Evolutionary conservation across 2,888 invertebrate genomes (phyloP), one percentile per base, ranked within the genome.

Genomic region (Sceliomorpha sp.): DNA sequence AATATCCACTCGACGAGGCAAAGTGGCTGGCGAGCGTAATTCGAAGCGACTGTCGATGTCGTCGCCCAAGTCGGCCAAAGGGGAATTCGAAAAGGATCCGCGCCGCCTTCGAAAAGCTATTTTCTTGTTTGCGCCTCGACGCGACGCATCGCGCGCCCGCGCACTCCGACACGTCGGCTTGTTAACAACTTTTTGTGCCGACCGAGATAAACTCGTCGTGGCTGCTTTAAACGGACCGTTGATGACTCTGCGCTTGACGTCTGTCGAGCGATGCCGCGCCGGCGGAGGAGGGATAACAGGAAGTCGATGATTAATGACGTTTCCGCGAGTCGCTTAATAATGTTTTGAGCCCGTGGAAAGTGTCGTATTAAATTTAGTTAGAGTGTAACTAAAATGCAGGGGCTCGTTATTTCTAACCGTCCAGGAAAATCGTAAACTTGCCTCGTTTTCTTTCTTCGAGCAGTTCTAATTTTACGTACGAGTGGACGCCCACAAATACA

Each of bases 201-300:
- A 20, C 34, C 8, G 12, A 29, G 47, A 47, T 47, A 27, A 53
- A 56, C 48, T 51, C 36, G 45, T 42, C 42, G 42, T 3, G n/a
- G 2, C 15, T 13, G 27, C 42, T 67, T 67, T 48, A 59, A 68
- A 64, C 44, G 36, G 55, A 50, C 55, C 50, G 55, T 42, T 53
- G 68, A 69, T 69, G 68, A 66, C 50, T 13, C 17, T 59, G 58
- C 50, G 55, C 44, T 53, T 50, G 69, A 62, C 72, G 55, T 64
- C 66, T 69, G 72, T 64, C 68, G 60, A 48, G 64, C 50, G 36
- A n/a, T n/a, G n/a, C n/a, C n/a, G n/a, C n/a, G n/a, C n/a, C n/a
- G n/a, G n/a, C 53, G 14, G 39, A 48, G 56, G 45, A 47, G 45
- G 58, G 63, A 12, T 34, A 39, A 20, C 58, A 51, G 63, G 69